Base-by-base conservation (phyloP, 2,113 vertebrate species). In the Semicossyphus pulcher region DNA sequence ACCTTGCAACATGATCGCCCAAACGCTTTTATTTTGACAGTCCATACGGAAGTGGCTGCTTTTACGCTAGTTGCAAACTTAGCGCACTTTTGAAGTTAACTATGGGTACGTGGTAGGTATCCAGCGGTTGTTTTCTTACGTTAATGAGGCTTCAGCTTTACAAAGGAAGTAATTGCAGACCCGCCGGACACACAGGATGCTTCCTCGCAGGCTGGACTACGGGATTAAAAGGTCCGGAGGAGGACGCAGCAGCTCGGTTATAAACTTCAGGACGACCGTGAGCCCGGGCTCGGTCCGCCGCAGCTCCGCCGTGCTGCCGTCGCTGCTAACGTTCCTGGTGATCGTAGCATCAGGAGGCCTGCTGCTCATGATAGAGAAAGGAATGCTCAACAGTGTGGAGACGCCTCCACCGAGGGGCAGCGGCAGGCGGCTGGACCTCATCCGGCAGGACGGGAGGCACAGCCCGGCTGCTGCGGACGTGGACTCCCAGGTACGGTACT, bases 331-430 rank as follows among this genome's bases (percentile, higher is more conserved):
- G 90, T 98, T 99, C 85, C 95, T 95, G 21, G 96, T 99, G 63
- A 97, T 99, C 79, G 93, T 98, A 76, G 97, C 96, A 12, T 98
- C 97, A 79, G 96, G 96, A 85, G 96, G 96, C 89, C 94, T 98
- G 54, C 92, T 99, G 60, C 94, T 98, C 26, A 96, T 98, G 96
- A 98, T 99, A 52, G 96, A 98, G 91, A 95, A 94, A 86, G 97
- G 97, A 75, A 96, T 98, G 92, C 84, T 98, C 59, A 96, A 94
- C 26, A 90, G 94, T 67, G 90, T 98, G 92, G 95, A 95, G 88
- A 93, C 95, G 1, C 95, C 93, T 39, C 89, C 95, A 10, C 93
- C 93, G 3, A 66, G 89, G 48, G 73, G 89, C 0, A 78, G 25
- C 83, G 78, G 63, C 12, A 77, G 10, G 61, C 80, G 67, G 31